phyloP scores from a whole-genome alignment of 2,888 invertebrate species.

The Venustoraphidia nigricollis region DNA sequence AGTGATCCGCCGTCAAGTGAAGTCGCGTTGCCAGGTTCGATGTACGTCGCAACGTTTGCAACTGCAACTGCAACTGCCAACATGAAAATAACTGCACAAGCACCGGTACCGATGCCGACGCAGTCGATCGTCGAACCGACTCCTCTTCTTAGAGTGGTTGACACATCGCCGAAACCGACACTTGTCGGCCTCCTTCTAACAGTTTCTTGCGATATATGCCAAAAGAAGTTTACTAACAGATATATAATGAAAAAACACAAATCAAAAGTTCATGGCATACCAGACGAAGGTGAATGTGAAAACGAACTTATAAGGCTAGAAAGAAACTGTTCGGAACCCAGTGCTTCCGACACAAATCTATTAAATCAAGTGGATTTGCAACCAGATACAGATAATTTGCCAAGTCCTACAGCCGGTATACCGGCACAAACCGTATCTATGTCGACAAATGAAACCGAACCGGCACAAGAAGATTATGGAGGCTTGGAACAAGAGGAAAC shows the following conservation, averaged over 20 bases:
- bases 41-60: constrained; percentile 10
- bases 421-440: background rate
- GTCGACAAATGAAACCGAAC: constrained; percentile 4
- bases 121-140: constrained; percentile 7
- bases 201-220: constrained; percentile 52
- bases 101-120: constrained; percentile 4
- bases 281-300: constrained; percentile 17
- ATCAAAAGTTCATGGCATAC: constrained; percentile 45
- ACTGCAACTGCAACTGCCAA: constrained; percentile 13
- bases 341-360: constrained; percentile 13
- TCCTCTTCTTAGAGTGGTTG: constrained; percentile 9
- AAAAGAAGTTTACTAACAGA: constrained; percentile 57
- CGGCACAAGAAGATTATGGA: background rate
- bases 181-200: constrained; percentile 15
- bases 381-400: constrained; percentile 19
- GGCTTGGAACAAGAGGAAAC: constrained; percentile 1
- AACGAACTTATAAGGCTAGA: constrained; percentile 13
- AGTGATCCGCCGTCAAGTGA: constrained; percentile 21
- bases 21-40: background rate
- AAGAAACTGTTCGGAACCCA: constrained; percentile 19
- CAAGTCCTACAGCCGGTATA: constrained; percentile 7
- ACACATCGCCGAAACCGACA: constrained; percentile 18
- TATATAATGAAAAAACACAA: constrained; percentile 56
- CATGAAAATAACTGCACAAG: constrained; percentile 11
- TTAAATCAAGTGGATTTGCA: constrained; percentile 16